Base-by-base conservation (phyloP, 2,797 vertebrate genomes). In the Lagodon rhomboides region DNA sequence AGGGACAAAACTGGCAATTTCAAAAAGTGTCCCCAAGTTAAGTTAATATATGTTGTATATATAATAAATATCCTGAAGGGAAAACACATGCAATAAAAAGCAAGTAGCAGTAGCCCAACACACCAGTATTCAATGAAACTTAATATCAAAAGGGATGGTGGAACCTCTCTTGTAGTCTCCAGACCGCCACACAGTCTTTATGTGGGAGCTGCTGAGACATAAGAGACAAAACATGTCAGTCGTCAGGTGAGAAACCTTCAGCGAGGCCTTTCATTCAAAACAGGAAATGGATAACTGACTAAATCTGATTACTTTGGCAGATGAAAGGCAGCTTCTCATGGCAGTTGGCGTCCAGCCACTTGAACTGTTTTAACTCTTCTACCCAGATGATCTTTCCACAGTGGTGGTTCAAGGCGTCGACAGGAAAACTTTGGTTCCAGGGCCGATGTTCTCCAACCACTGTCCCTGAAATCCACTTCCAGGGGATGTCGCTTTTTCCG, bases 391-490 rank as follows among this genome's bases (percentile, higher is more conserved):
- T 62, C 72, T 79, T 85, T 34, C 86, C 86, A 65, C 86, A 79
- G 75, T 81, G 65, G 25, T 81, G 3, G 62, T 85, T 80, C 3
- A 12, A 34, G 3, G 0, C 0, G 27, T 76, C 5, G 0, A 17
- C 20, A 3, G 44, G 16, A 34, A 18, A 18, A 3, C 0, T 63
- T 41, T 1, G 0, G 38, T n/a, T 44, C 70, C 68, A 71, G 34
- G 34, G 9, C 2, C 0, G 0, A 25, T 5, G 0, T 4, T 0
- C 0, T 1, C 0, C 0, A 17, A 5, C 1, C 0, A 0, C 0
- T n/a, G 0, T 0, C 1, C 74, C 59, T 8, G 62, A 72, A 22
- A 10, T 51, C 77, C 77, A 81, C 53, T 8, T 38, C 86, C 80
- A 87, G 12, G 50, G 0, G 2, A 12, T 1, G 1, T 15, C 1